Evolutionary conservation across 2,113 vertebrate genomes (phyloP), one percentile per base, ranked within the genome.

Genomic region (Engystomops pustulosus): DNA sequence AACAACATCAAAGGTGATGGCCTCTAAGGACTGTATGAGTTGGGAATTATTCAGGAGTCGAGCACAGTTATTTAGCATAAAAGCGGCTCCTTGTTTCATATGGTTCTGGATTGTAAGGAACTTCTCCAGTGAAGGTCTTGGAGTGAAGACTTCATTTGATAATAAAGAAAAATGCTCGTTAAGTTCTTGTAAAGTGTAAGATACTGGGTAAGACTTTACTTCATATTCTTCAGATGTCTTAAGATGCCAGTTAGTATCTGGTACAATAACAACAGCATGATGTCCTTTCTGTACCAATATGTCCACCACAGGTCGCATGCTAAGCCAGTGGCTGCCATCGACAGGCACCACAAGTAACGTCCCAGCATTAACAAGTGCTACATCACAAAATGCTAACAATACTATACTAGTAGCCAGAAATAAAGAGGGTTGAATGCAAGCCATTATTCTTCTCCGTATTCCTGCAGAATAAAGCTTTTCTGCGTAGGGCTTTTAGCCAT

Each of bases 271-370:
- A 0, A 94, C 87, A 0, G 93, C 87, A 1, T 87, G 71, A 0
- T 98, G 96, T 2, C 95, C 96, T 75, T 88, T 93, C 6, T 89
- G 88, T 0, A 89, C 88, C 72, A 98, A 89, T 81, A 93, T 91
- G 79, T 92, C 87, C 23, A 94, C 87, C 0, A 93, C 86, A 0
- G 89, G 27, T 17, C 87, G 87, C 38, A 96, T 86, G 14, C 91
- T 95, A n/a, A 95, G 89, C 96, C 97, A 98, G 55, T 96, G 97
- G 51, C 96, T 98, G 32, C 96, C 96, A 41, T 97, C 97, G 87
- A 93, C 87, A 1, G 96, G 96, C 20, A 97, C 6, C 51, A 95
- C 95, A 88, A 97, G 88, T 60, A 98, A 82, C 32, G 93, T 95
- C 2, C 94, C 94, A 2, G 88, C 74, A 1, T 91, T 67, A 4